Percentiles rank a stretch among this genome's conserved stretches.
phyloP scores from a whole-genome alignment of 2,113 vertebrate genomes.

The Maccullochella peelii region DNA sequence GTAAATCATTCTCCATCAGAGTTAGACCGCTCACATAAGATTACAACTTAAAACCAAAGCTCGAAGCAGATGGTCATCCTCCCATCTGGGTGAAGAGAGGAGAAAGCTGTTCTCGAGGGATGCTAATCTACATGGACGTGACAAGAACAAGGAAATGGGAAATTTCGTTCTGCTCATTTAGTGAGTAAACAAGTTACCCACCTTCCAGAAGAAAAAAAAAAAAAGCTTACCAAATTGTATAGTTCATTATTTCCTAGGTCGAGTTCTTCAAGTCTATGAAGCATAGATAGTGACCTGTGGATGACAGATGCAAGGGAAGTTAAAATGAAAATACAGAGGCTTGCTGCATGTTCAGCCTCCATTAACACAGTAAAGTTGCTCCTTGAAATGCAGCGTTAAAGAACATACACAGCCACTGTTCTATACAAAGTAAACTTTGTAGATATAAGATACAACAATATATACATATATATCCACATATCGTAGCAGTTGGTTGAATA shows the following conservation, averaged over 20 bases:
- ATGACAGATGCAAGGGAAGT: slow-evolving; percentile 49
- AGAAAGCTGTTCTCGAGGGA: slow-evolving; percentile 67
- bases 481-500: slow-evolving; percentile 53
- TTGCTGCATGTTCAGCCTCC: neutral
- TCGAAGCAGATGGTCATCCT: slow-evolving; percentile 63
- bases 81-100: slow-evolving; percentile 66
- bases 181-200: neutral
- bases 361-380: neutral
- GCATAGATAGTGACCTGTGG: slow-evolving; percentile 92
- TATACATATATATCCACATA: neutral
- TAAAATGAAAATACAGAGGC: neutral
- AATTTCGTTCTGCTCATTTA: slow-evolving; percentile 26
- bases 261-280: slow-evolving; percentile 95
- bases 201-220: neutral
- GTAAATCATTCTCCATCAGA: slow-evolving; percentile 45
- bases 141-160: slow-evolving; percentile 46
- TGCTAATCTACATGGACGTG: slow-evolving; percentile 53
- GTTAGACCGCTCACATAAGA: slow-evolving; percentile 48
- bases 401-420: neutral
- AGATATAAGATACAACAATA: neutral
- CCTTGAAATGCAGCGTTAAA: neutral
- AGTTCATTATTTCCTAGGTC: slow-evolving; percentile 99
- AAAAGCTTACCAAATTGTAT: slow-evolving; percentile 91
- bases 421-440: neutral
- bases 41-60: slow-evolving; percentile 67